Evolutionary conservation across 2,797 vertebrate species (phyloP), one percentile per base, ranked within the genome.

Genomic region (Sebastes oblongus): DNA sequence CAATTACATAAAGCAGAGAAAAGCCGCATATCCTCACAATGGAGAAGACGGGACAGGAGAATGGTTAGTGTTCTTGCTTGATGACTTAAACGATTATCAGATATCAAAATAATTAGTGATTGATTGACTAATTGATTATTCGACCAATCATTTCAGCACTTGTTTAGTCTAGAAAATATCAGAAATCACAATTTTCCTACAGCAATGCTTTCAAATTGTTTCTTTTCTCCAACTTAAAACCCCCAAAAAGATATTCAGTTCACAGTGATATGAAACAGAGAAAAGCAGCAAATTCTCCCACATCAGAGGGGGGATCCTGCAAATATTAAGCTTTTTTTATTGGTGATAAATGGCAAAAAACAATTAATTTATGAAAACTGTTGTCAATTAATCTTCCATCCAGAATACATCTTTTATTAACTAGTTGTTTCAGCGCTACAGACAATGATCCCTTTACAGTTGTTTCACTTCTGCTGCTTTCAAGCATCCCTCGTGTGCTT

Each of bases 401-500:
- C 18, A 66, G 34, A 32, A 16, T 2, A 7, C 11, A 27, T 60
- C 8, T n/a, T 11, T 61, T 8, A 30, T 75, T n/a, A 34, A 14
- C n/a, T 11, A 39, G 22, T 42, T 39, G 42, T 74, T 81, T 71
- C 2, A 61, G 29, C 13, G 22, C 39, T 5, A 25, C 10, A 50
- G 14, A 77, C 20, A 34, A 22, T 14, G 6, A 62, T 18, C 50
- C 12, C 32, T 58, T 13, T 56, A 4, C 50, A 73, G 42, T 36
- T 77, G 39, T 58, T 66, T 72, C 64, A 68, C 32, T 85, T 72
- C 4, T 59, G 56, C 58, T 50, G 60, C 69, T 78, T 89, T 69
- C 64, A 80, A 77, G 50, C 66, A 58, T 13, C 59, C 4, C 62
- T 77, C 3, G 0, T 67, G 20, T 34, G 56, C 62, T 77, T 32